phyloP scores from a whole-genome alignment of 1,140 invertebrate genomes.

The roundworm (Caenorhabditis elegans) region DNA sequence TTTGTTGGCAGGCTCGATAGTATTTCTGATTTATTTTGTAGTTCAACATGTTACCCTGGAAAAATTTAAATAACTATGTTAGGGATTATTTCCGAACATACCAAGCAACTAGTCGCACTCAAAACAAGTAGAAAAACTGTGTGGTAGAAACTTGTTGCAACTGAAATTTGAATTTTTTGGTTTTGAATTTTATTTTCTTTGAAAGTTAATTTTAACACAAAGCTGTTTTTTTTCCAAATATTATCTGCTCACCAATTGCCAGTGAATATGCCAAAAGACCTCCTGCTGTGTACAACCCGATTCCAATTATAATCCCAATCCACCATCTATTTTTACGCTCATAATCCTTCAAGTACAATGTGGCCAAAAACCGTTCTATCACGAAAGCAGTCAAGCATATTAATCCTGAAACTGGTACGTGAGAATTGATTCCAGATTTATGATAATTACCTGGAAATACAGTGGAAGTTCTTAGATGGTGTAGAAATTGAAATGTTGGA shows the following conservation, averaged over 20 bases:
- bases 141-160: background rate
- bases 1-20: background rate
- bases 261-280: background rate
- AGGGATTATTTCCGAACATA: too few species aligned
- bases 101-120: background rate
- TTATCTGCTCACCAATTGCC: background rate
- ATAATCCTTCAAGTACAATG: background rate
- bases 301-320: background rate
- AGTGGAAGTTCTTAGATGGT: background rate
- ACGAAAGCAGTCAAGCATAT: background rate
- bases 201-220: too few species aligned
- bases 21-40: background rate
- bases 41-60: background rate
- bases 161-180: background rate
- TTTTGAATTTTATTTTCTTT: background rate
- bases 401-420: slow-evolving; percentile 2
- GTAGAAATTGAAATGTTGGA: background rate
- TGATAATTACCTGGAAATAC: background rate
- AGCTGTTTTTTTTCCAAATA: too few species aligned
- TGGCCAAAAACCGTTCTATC: background rate
- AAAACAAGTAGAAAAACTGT: background rate
- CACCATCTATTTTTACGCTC: background rate
- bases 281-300: background rate
- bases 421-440: too few species aligned
- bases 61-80: background rate